A percentile compares a stretch with the other conserved stretches of the same genome.
Evolutionary conservation across 2,888 invertebrate genomes (phyloP).

Genomic region (Pachydiplax longipennis): DNA sequence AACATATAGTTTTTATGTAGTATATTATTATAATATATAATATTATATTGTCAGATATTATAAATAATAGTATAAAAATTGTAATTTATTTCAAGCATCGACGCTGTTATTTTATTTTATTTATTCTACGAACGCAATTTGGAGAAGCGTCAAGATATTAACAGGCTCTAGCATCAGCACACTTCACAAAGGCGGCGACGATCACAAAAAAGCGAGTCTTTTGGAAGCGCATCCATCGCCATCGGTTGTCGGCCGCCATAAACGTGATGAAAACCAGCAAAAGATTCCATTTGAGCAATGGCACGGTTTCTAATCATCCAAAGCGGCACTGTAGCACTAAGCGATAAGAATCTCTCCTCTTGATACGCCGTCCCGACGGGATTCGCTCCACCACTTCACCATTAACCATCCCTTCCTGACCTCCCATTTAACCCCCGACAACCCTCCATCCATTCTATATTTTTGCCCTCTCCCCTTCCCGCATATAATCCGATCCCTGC

Average conservation of each 20-base stretch:
- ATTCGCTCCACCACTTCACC: slow-evolving; percentile 39
- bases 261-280: not conserved
- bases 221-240: too few species aligned
- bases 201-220: too few species aligned
- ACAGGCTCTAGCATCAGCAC: too few species aligned
- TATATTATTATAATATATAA: too few species aligned
- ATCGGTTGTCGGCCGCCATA: not conserved
- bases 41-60: too few species aligned
- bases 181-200: too few species aligned
- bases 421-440: not conserved
- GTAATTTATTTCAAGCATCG: too few species aligned
- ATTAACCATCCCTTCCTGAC: slow-evolving; percentile 28
- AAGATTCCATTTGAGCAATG: not conserved
- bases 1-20: too few species aligned
- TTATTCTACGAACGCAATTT: too few species aligned
- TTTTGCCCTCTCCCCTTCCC: not conserved
- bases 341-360: slow-evolving; percentile 20
- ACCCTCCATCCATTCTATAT: not conserved
- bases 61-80: too few species aligned
- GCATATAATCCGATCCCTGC: not conserved
- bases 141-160: too few species aligned
- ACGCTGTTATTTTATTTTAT: too few species aligned
- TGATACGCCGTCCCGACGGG: not conserved
- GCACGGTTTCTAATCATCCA: not conserved
- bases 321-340: not conserved